These are phyloP conservation scores for Drosophila rubida DNA, from an alignment of 2,888 invertebrate genomes.

Conservation along the genomic window DNA sequence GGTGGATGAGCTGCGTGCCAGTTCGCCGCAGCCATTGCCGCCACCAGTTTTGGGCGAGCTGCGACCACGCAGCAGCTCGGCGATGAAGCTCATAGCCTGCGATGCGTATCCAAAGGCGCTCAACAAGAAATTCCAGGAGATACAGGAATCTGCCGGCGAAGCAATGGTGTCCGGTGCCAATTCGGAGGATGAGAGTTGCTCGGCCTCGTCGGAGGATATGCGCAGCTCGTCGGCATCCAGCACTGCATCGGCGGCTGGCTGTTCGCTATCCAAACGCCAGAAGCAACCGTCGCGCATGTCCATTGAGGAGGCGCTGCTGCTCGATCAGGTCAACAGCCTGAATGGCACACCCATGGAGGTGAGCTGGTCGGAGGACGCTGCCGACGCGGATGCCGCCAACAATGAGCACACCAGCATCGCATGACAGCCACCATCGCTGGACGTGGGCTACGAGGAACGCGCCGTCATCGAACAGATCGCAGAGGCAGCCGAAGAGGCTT, in stretches of 20 bases:
- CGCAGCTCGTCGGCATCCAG: conserved; percentile 85
- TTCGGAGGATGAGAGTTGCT: conserved; percentile 87
- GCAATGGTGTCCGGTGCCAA: conserved; percentile 89
- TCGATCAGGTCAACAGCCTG: conserved; percentile 82
- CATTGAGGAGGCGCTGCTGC: conserved; percentile 82
- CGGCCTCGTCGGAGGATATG: conserved; percentile 85
- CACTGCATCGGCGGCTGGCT: conserved; percentile 70
- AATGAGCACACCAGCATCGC: conserved; percentile 52
- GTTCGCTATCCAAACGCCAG: conserved; percentile 47
- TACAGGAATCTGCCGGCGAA: conserved; percentile 89
- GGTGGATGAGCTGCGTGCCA: conserved; percentile 43
- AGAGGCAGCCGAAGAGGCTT: conserved; percentile 76
- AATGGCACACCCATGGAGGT: conserved; percentile 86
- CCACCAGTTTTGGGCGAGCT: conserved; percentile 26
- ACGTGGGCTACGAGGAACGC: conserved; percentile 69
- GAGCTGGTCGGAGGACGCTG: conserved; percentile 85
- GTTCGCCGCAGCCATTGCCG: conserved; percentile 65
- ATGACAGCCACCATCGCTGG: conserved; percentile 73
- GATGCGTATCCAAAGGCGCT: conserved; percentile 82
- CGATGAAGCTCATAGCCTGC: conserved; percentile 82
- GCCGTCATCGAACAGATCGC: conserved; percentile 69
- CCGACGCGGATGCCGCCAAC: conserved; percentile 81
- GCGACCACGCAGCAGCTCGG: conserved; percentile 72
- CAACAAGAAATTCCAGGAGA: conserved; percentile 84
- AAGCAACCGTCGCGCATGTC: conserved; percentile 82